Percentiles rank a stretch among this genome's conserved stretches.
Evolutionary conservation across 2,797 vertebrate species (phyloP).

Genomic region (Cossypha niveicapilla): DNA sequence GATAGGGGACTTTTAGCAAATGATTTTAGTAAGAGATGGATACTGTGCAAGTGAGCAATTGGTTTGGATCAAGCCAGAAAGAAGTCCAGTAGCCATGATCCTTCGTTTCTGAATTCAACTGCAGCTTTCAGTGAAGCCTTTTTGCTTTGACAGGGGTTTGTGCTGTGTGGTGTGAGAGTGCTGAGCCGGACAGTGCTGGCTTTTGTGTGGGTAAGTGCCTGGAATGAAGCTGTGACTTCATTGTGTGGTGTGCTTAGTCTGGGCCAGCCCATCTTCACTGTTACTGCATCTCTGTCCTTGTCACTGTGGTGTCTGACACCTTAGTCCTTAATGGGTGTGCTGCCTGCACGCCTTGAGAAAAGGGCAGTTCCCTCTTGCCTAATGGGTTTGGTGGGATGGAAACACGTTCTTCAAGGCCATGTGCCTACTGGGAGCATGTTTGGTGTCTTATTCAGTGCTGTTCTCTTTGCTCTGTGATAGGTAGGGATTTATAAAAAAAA

Average conservation of each 20-base stretch:
- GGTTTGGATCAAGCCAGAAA: background rate
- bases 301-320: background rate
- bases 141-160: background rate
- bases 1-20: background rate
- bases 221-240: background rate
- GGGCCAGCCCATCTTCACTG: background rate
- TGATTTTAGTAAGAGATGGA: background rate
- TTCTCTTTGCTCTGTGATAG: background rate
- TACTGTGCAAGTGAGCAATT: background rate
- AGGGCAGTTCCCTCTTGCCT: background rate
- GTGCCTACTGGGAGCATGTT: background rate
- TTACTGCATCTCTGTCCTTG: background rate
- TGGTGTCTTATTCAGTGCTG: background rate
- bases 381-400: background rate
- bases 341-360: background rate
- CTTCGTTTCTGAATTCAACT: background rate
- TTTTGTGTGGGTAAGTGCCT: background rate
- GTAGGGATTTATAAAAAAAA: background rate
- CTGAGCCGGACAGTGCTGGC: accelerated
- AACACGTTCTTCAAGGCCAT: background rate
- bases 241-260: background rate
- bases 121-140: background rate
- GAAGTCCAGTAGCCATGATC: background rate
- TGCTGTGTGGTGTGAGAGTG: background rate
- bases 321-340: background rate